These are phyloP conservation scores for Odontesthes bonariensis DNA, from an alignment of 2,113 vertebrate genomes.

Conservation along the genomic window DNA sequence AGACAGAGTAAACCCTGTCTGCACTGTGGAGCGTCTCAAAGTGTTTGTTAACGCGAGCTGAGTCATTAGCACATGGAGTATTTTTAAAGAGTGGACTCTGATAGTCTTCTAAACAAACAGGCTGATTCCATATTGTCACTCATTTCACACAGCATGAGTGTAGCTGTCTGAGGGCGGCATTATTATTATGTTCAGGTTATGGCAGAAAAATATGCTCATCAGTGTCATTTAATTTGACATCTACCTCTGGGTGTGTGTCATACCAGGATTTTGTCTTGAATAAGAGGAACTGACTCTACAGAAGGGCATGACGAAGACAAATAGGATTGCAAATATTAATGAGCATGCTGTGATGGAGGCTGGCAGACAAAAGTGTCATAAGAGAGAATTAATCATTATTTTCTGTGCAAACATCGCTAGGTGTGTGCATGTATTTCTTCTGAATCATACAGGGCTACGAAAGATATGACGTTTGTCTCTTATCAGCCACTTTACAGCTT, in stretches of 20 bases:
- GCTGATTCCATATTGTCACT: conserved; percentile 37
- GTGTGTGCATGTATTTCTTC: conserved; percentile 13
- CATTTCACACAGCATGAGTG: conserved; percentile 30
- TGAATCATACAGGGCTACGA: conserved; percentile 39
- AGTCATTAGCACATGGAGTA: conserved; percentile 46
- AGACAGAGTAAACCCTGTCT: conserved; percentile 2
- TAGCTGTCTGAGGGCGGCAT: conserved; percentile 20
- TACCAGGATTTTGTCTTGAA: conserved; percentile 24
- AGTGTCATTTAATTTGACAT: conserved; percentile 11
- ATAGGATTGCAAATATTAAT: conserved; percentile 53
- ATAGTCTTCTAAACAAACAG: conserved; percentile 39
- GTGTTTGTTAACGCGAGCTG: conserved; percentile 27
- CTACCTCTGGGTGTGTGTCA: conserved; percentile 14
- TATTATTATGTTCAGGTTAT: conserved; percentile 22
- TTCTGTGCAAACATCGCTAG: conserved; percentile 49
- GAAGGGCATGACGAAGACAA: conserved; percentile 51
- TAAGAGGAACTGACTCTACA: conserved; percentile 18
- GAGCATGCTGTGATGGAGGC: conserved; percentile 39
- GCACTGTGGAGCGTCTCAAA: conserved; percentile 37
- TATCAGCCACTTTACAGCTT: conserved; percentile 59
- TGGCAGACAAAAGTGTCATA: conserved; percentile 46
- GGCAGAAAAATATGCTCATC: conserved; percentile 37
- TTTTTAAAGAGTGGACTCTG: conserved; percentile 29
- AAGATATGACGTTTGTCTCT: conserved; percentile 39
- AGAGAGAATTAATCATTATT: conserved; percentile 56